phyloP scores from a whole-genome alignment of 2,888 invertebrate genomes.

The Amblyjoppa proteus region DNA sequence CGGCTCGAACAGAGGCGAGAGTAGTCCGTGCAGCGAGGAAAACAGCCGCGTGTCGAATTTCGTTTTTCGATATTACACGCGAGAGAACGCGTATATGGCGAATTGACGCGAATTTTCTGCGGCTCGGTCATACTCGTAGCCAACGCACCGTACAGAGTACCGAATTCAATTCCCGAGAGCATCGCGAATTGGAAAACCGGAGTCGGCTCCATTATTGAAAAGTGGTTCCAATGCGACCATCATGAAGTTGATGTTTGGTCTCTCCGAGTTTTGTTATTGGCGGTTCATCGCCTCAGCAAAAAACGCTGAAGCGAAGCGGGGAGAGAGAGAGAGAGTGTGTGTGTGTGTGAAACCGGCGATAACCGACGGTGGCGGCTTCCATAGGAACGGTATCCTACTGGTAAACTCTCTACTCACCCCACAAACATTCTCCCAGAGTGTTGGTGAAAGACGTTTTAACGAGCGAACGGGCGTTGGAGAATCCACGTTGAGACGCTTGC shows the following conservation, averaged over 20 bases:
- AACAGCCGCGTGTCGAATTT: constrained; percentile 57
- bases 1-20: constrained; percentile 17
- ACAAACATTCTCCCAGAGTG: constrained; percentile 28
- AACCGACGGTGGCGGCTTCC: constrained; percentile 49
- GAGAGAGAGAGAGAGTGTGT: too few relatives aligned
- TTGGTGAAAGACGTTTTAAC: not conserved
- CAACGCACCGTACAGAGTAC: not conserved
- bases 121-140: too few relatives aligned
- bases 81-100: constrained; percentile 14
- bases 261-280: too few relatives aligned
- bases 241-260: too few relatives aligned
- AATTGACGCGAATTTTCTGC: constrained; percentile 6
- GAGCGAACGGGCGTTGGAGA: not conserved
- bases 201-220: not conserved
- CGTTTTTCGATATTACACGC: constrained; percentile 45
- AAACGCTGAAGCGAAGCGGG: too few relatives aligned
- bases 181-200: constrained; percentile 4
- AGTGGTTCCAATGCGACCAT: too few relatives aligned
- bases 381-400: not conserved
- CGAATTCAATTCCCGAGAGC: not conserved
- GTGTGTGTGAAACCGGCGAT: constrained; percentile 1
- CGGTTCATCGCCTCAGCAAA: too few relatives aligned
- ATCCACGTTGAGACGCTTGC: constrained; percentile 30
- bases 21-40: constrained; percentile 48
- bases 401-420: constrained; percentile 50